These are phyloP conservation scores for Diarsia mendica DNA, from an alignment of 2,888 invertebrate genomes.

Conservation along the genomic window DNA sequence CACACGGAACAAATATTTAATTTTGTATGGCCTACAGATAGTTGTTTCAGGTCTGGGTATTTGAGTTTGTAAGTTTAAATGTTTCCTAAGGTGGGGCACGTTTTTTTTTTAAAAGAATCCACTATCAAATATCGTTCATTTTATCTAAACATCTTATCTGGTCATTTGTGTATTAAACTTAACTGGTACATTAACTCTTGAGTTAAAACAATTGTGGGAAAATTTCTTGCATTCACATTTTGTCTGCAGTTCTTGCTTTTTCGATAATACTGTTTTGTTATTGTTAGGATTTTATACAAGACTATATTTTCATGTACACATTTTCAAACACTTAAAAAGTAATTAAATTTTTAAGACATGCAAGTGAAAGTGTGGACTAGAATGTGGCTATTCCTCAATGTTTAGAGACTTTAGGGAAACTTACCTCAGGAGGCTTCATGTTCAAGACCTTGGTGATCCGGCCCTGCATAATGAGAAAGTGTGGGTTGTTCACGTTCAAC, in stretches of 20 bases:
- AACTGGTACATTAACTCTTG: not conserved
- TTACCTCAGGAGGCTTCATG: slow-evolving; percentile 99
- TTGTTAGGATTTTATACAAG: not conserved
- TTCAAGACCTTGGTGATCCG: slow-evolving; percentile 99
- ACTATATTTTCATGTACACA: not conserved
- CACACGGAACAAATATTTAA: no score
- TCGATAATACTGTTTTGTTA: not conserved
- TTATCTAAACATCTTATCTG: slow-evolving; percentile 17
- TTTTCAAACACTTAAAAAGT: not conserved
- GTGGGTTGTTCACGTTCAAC: slow-evolving; percentile 99
- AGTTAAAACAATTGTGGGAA: not conserved
- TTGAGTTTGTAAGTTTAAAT: no score
- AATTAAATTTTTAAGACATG: not conserved
- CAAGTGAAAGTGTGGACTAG: no score
- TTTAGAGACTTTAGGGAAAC: slow-evolving; percentile 20
- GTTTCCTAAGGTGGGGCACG: no score
- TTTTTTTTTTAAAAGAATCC: no score
- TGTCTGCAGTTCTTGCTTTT: no score
- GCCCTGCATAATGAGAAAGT: slow-evolving; percentile 99
- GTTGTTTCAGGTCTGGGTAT: no score
- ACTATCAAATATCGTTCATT: not conserved
- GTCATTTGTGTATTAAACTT: not conserved
- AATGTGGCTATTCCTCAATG: not conserved
- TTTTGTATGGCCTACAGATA: no score
- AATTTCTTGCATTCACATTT: not conserved